Percentiles rank a stretch among this genome's conserved stretches.
These are phyloP conservation scores for Tinamus major DNA, from an alignment of 2,797 vertebrate species.

Conservation along the genomic window DNA sequence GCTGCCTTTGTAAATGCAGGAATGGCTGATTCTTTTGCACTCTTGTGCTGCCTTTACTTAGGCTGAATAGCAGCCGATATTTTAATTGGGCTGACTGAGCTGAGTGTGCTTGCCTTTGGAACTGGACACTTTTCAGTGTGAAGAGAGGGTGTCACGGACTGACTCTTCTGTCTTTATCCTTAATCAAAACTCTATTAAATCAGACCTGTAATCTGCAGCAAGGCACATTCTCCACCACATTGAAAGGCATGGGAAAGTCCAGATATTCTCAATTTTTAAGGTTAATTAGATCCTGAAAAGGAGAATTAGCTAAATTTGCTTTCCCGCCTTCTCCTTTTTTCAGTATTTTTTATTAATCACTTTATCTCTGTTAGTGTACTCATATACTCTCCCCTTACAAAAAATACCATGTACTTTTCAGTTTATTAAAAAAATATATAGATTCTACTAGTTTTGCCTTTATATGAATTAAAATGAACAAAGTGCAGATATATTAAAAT, in stretches of 20 bases:
- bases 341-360: background rate
- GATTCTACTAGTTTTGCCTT: background rate
- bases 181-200: slow-evolving; percentile 58
- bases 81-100: slow-evolving; percentile 43
- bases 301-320: slow-evolving; percentile 29
- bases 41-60: slow-evolving; percentile 15
- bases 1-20: background rate
- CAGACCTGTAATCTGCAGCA: slow-evolving; percentile 1
- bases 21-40: background rate
- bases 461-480: background rate
- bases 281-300: slow-evolving; percentile 52
- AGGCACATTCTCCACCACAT: background rate
- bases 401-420: background rate
- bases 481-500: background rate
- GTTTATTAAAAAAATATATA: slow-evolving; percentile 8
- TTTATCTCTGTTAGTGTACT: background rate
- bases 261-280: slow-evolving; percentile 7
- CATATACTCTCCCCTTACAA: background rate
- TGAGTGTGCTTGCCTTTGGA: slow-evolving; percentile 43
- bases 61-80: slow-evolving; percentile 27
- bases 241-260: slow-evolving; percentile 45
- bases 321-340: background rate
- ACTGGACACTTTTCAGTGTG: slow-evolving; percentile 28
- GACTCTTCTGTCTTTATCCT: slow-evolving; percentile 34
- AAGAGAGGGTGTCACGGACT: slow-evolving; percentile 28